Conservation (phyloP, 1,140 invertebrate species). For the Schlechtendalia chinensis region DNA sequence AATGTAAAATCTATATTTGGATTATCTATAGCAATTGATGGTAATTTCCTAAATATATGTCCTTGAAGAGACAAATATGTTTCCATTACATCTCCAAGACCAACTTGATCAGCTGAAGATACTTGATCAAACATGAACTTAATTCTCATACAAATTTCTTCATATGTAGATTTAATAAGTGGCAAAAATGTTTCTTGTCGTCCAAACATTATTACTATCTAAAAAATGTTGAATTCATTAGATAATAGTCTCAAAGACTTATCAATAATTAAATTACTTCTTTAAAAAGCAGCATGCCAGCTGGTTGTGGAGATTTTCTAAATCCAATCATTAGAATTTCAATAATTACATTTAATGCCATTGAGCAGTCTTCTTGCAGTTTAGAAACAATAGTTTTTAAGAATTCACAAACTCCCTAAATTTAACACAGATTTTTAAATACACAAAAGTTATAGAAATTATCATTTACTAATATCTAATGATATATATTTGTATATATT, state of each 20-base stretch:
- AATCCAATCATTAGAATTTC: constrained; percentile 46
- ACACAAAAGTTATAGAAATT: neutral
- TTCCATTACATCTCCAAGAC: constrained; percentile 42
- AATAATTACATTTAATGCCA: constrained; percentile 16
- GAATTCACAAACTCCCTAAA: constrained; percentile 39
- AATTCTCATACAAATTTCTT: constrained; percentile 41
- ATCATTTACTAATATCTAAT: neutral
- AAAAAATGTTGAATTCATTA: neutral
- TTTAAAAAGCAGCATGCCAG: constrained; percentile 42
- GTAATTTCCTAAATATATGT: constrained; percentile 31
- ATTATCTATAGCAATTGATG: constrained; percentile 13
- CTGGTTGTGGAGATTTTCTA: constrained; percentile 34
- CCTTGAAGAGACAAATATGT: constrained; percentile 44
- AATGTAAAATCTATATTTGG: constrained; percentile 34
- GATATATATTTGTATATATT: no score
- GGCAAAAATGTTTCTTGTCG: neutral
- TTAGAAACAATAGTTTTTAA: constrained; percentile 32
- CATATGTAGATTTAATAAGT: constrained; percentile 39
- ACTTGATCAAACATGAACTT: constrained; percentile 32
- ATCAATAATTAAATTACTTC: constrained; percentile 23
- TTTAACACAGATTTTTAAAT: neutral
- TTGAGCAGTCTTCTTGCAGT: constrained; percentile 26
- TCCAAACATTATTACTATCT: constrained; percentile 41
- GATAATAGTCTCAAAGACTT: neutral
- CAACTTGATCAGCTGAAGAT: constrained; percentile 2